These are phyloP conservation scores for Pachymerium ferrugineum DNA, from an alignment of 2,888 invertebrate species.

Conservation along the genomic window DNA sequence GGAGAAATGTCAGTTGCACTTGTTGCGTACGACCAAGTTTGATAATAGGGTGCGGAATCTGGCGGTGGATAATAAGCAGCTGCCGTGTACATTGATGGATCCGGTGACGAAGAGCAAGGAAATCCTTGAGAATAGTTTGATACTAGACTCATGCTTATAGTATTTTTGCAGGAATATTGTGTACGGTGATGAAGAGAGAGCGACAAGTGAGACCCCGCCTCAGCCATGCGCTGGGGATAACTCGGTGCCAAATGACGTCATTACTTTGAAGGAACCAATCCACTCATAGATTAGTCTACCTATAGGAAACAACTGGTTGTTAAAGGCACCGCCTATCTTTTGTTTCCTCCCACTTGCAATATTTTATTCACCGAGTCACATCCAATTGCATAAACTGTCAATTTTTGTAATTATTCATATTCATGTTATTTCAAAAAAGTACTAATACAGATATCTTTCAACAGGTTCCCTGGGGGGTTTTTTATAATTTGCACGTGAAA, in stretches of 20 bases:
- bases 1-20: neutral
- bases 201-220: neutral
- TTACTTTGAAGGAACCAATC: neutral
- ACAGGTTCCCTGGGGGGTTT: too few relatives aligned
- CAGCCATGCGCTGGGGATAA: neutral
- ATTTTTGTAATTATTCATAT: too few relatives aligned
- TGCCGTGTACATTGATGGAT: constrained; percentile 27
- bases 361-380: too few relatives aligned
- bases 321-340: constrained; percentile 4
- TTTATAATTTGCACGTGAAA: neutral
- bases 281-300: too few relatives aligned
- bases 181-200: neutral
- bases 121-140: neutral
- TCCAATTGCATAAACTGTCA: too few relatives aligned
- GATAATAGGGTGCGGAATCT: neutral
- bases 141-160: constrained; percentile 24
- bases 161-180: neutral
- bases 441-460: too few relatives aligned
- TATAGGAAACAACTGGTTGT: neutral
- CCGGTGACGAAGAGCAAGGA: constrained; percentile 2
- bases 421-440: too few relatives aligned
- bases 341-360: too few relatives aligned
- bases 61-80: constrained; percentile 19
- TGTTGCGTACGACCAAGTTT: constrained; percentile 24
- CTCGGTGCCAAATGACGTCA: neutral